Conservation (phyloP, 2,888 invertebrate genomes). For the Xylota sylvarum region DNA sequence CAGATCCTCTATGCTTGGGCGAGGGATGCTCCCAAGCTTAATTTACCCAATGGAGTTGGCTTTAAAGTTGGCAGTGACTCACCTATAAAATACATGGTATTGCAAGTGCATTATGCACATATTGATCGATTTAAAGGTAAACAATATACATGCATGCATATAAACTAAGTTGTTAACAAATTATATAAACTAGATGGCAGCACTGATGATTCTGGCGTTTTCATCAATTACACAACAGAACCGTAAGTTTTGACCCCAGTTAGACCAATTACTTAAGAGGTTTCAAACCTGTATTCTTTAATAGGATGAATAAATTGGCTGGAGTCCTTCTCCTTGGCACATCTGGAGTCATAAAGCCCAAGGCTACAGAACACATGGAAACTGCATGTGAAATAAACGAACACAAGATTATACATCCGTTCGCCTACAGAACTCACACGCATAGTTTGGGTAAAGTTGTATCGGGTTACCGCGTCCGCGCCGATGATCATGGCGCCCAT, state of each 20-base stretch:
- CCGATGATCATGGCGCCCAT: constrained; percentile 86
- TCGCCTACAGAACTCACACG: constrained; percentile 98
- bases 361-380: constrained; percentile 93
- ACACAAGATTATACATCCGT: constrained; percentile 94
- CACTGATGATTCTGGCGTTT: constrained; percentile 94
- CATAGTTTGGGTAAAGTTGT: constrained; percentile 95
- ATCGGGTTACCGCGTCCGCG: constrained; percentile 91
- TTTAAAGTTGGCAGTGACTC: constrained; percentile 95
- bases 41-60: constrained; percentile 94
- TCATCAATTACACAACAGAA: constrained; percentile 90
- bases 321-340: constrained; percentile 96
- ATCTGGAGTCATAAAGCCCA: constrained; percentile 91
- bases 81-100: constrained; percentile 93
- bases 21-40: constrained; percentile 93
- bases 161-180: constrained; percentile 71
- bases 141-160: constrained; percentile 16
- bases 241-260: constrained; percentile 86
- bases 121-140: constrained; percentile 88
- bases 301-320: constrained; percentile 93
- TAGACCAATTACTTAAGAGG: neutral
- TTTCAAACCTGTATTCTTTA: constrained; percentile 78
- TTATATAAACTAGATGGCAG: constrained; percentile 87
- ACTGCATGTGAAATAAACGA: constrained; percentile 93
- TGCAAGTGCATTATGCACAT: constrained; percentile 96
- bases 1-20: constrained; percentile 98